Base-by-base conservation (phyloP, 2,888 invertebrate species). In the Beris morrisii region DNA sequence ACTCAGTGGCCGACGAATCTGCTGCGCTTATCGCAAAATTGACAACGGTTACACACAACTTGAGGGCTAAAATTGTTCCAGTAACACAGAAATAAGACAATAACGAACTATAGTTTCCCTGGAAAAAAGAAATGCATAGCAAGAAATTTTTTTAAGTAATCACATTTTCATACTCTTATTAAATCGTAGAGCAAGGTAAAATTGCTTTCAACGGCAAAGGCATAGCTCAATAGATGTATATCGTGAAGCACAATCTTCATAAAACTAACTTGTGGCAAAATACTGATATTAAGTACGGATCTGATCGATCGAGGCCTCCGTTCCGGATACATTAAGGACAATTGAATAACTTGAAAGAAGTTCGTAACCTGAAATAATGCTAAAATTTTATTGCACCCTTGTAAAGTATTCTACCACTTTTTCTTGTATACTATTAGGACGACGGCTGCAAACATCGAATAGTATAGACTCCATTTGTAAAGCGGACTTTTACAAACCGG, bases 231-330 rank as follows among this genome's bases (percentile, higher is more conserved):
- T 1, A 61, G 22, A 50, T 61, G 52, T 12, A 61, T 31, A 50
- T 61, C 61, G 22, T 61, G 61, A 15, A 61, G 7, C 2, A 61
- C 48, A 15, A 61, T 15, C 30, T 61, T 61, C 12, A 61, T 28
- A 13, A 50, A 61, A 3, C n/a, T 7, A 50, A 44, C 32, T 22
- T 15, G n/a, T 15, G 61, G 61, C 6, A 50, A 6, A 9, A 31
- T 13, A 15, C 43, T 50, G 7, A 61, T 48, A 15, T 52, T 48
- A 12, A 61, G 48, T 22, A 61, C 4, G n/a, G 50, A 61, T 38
- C 28, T 30, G n/a, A 61, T 32, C 7, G 50, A 61, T 50, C 61
- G 6, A 2, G 43, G 50, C 13, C 13, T 9, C 15, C 22, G 46
- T 50, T 61, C 50, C 13, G 61, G 61, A 32, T 52, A 32, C 38